These are phyloP conservation scores for Mamestra configurata DNA, from an alignment of 1,140 invertebrate species.

Conservation along the genomic window DNA sequence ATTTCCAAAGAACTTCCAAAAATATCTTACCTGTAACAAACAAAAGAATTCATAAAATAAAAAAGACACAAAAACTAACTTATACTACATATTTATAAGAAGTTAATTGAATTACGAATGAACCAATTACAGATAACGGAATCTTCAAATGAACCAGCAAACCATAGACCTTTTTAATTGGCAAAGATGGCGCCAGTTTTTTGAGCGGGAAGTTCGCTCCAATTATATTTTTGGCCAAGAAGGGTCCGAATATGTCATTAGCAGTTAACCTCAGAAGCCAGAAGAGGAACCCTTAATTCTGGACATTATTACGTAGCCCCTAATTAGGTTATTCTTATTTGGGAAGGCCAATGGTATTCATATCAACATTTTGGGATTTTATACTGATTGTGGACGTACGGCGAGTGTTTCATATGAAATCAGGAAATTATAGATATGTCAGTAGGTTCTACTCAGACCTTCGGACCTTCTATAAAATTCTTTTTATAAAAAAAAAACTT, in stretches of 20 bases:
- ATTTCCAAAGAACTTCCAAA: not conserved
- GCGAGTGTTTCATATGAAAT: not conserved
- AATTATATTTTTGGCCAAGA: constrained; percentile 26
- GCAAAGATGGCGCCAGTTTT: not conserved
- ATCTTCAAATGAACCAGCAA: too few relatives aligned
- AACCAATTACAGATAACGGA: too few relatives aligned
- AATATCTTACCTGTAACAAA: constrained; percentile 41
- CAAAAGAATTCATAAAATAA: not conserved
- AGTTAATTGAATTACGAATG: too few relatives aligned
- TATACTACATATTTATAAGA: too few relatives aligned
- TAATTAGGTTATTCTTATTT: not conserved
- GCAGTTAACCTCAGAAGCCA: not conserved
- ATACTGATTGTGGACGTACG: not conserved
- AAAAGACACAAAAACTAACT: not conserved
- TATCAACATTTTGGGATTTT: not conserved
- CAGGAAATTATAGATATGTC: too few relatives aligned
- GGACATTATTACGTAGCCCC: constrained; percentile 2
- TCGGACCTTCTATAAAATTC: too few relatives aligned
- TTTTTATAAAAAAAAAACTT: too few relatives aligned
- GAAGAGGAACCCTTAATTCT: not conserved
- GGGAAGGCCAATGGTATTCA: not conserved
- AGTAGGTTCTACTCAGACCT: too few relatives aligned
- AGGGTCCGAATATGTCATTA: constrained; percentile 30
- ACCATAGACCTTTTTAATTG: constrained; percentile 7
- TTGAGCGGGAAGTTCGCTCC: not conserved